A percentile compares a stretch with the other conserved stretches of the same genome.
phyloP scores from a whole-genome alignment of 2,797 vertebrate species.

The Oophaga sylvatica region DNA sequence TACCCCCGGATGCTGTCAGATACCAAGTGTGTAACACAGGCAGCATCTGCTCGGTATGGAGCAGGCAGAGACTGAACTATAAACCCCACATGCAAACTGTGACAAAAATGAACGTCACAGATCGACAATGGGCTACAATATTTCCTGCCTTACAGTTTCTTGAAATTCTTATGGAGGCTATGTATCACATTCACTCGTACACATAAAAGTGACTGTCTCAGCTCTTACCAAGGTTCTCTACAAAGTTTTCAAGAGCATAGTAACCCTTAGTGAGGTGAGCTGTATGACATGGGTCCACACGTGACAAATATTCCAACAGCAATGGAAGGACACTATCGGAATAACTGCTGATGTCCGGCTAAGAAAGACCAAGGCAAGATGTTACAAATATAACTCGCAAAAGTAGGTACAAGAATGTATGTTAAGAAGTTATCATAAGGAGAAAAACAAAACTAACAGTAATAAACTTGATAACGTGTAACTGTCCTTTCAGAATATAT shows the following conservation, averaged over 20 bases:
- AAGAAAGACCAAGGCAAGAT: background rate
- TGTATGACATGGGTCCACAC: constrained; percentile 77
- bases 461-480: background rate
- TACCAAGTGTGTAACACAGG: no score
- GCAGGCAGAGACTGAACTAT: no score
- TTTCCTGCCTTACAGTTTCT: no score
- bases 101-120: no score
- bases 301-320: constrained; percentile 83
- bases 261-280: constrained; percentile 87
- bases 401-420: background rate
- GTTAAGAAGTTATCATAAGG: background rate
- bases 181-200: background rate
- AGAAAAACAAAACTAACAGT: background rate
- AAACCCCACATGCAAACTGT: no score
- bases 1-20: no score
- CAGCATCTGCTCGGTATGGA: no score
- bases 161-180: no score
- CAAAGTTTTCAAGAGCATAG: constrained; percentile 90
- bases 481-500: no score
- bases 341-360: constrained; percentile 88
- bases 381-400: background rate
- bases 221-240: constrained; percentile 85
- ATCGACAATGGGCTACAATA: no score
- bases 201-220: background rate
- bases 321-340: constrained; percentile 86